Conservation (phyloP, 2,888 invertebrate species). For the Cenopis cana region DNA sequence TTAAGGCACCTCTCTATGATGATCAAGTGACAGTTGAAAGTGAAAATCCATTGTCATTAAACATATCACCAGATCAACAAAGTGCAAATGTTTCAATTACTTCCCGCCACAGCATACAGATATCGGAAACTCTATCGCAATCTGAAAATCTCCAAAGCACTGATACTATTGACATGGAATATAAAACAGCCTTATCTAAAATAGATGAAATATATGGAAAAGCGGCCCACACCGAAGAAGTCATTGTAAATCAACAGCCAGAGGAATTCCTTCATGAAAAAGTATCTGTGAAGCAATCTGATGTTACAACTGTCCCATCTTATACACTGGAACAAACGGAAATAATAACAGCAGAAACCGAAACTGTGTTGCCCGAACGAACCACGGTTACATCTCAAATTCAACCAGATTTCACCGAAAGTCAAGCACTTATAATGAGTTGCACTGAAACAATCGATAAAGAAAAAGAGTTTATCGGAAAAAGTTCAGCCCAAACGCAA, state of each 20-base stretch:
- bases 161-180: constrained; percentile 66
- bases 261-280: constrained; percentile 62
- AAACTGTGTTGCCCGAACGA: constrained; percentile 67
- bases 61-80: constrained; percentile 71
- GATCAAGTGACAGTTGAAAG: constrained; percentile 85
- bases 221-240: constrained; percentile 69
- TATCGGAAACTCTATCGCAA: constrained; percentile 83
- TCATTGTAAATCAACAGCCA: constrained; percentile 65
- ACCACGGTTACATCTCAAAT: constrained; percentile 64
- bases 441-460: constrained; percentile 83
- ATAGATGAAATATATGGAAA: constrained; percentile 76
- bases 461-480: constrained; percentile 78
- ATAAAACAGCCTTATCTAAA: constrained; percentile 64
- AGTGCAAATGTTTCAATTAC: constrained; percentile 71
- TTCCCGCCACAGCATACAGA: constrained; percentile 79
- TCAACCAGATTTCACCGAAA: constrained; percentile 78
- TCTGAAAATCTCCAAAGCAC: constrained; percentile 80
- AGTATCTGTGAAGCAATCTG: constrained; percentile 55
- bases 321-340: constrained; percentile 79
- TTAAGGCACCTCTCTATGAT: constrained; percentile 84
- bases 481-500: constrained; percentile 50
- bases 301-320: constrained; percentile 65
- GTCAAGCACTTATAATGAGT: constrained; percentile 84
- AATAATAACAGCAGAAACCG: constrained; percentile 80
- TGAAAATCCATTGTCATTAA: constrained; percentile 77